phyloP scores from a whole-genome alignment of 2,888 invertebrate genomes.

The Pyrochroa serraticornis region DNA sequence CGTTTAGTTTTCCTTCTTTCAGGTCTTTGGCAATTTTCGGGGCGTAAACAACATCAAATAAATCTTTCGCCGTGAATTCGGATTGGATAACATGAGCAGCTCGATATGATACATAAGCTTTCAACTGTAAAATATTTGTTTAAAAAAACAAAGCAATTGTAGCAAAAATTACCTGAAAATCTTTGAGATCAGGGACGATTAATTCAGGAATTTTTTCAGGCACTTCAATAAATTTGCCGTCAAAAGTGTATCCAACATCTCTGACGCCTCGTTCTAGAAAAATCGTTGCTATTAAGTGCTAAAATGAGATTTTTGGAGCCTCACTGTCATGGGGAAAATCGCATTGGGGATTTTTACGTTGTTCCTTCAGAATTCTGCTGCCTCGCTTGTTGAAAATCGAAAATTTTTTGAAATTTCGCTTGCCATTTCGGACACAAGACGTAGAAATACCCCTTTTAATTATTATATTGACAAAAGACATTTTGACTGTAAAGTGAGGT shows the following conservation, averaged over 20 bases:
- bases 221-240: constrained; percentile 66
- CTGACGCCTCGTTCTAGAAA: constrained; percentile 70
- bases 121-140: constrained; percentile 64
- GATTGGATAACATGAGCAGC: constrained; percentile 75
- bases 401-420: constrained; percentile 85
- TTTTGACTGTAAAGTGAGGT: constrained; percentile 25
- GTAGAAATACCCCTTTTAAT: constrained; percentile 62
- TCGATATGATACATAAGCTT: constrained; percentile 94
- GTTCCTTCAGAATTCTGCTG: constrained; percentile 67
- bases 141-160: background rate
- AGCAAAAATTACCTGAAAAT: constrained; percentile 63
- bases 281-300: background rate
- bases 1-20: constrained; percentile 71
- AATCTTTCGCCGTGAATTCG: constrained; percentile 81
- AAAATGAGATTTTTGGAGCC: constrained; percentile 36
- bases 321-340: constrained; percentile 71
- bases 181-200: constrained; percentile 87
- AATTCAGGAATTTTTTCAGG: constrained; percentile 92
- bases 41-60: constrained; percentile 82
- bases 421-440: constrained; percentile 64
- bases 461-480: constrained; percentile 49
- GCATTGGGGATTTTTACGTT: constrained; percentile 64
- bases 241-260: constrained; percentile 65
- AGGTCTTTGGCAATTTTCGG: constrained; percentile 80
- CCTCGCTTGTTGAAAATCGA: constrained; percentile 78